Conservation (phyloP, 2,797 vertebrate species). For the Anisognathus igniventris region DNA sequence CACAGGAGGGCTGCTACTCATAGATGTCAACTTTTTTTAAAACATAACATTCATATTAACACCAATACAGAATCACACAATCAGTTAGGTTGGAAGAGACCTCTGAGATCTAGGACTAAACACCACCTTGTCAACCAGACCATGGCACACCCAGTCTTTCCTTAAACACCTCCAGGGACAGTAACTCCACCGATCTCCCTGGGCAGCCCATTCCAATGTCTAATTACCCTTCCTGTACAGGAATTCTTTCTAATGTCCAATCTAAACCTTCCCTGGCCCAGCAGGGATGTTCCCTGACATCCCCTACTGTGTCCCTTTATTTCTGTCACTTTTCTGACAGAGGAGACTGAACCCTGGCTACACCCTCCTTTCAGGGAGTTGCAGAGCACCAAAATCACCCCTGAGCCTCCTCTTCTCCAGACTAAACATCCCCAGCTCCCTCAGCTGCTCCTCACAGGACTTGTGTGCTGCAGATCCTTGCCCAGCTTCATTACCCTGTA, state of each 20-base stretch:
- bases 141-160: neutral
- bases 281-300: neutral
- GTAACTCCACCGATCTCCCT: neutral
- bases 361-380: neutral
- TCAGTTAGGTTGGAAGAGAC: neutral
- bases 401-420: neutral
- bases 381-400: neutral
- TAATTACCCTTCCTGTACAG: neutral
- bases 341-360: neutral
- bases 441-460: neutral
- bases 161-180: neutral
- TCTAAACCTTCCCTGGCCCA: neutral
- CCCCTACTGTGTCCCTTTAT: neutral
- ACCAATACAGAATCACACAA: neutral
- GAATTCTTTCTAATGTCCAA: neutral
- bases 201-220: neutral
- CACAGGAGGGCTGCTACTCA: neutral
- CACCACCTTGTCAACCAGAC: neutral
- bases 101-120: neutral
- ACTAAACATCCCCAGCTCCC: neutral
- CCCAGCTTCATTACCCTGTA: neutral
- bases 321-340: neutral
- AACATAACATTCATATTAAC: rapidly evolving
- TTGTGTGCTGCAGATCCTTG: neutral
- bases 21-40: rapidly evolving